These are phyloP conservation scores for Scytalopus superciliaris DNA, from an alignment of 2,113 vertebrate species.

Conservation along the genomic window DNA sequence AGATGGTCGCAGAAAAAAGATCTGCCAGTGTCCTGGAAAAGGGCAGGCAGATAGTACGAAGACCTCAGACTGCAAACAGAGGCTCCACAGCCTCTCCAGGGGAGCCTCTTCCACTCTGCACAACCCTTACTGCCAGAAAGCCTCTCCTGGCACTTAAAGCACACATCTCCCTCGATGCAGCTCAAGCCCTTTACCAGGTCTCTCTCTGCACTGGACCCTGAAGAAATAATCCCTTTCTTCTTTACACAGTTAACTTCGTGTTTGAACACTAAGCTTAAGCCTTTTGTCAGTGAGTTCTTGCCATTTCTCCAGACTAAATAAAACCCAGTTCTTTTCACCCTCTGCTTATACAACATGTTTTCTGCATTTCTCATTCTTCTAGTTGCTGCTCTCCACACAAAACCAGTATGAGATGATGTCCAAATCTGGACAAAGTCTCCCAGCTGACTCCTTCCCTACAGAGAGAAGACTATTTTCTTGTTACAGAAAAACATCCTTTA, in stretches of 20 bases:
- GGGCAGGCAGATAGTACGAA: background rate
- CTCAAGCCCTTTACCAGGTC: background rate
- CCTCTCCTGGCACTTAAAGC: background rate
- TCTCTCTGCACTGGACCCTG: background rate
- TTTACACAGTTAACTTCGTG: background rate
- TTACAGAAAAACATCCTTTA: background rate
- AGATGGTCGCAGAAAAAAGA: rapidly evolving
- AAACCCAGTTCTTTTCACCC: background rate
- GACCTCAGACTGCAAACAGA: background rate
- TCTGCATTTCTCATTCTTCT: background rate
- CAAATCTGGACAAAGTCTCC: background rate
- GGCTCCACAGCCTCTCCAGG: background rate
- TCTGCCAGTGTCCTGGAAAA: background rate
- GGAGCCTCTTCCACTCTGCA: rapidly evolving
- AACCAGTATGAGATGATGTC: background rate
- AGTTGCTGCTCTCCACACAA: background rate
- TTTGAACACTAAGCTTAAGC: background rate
- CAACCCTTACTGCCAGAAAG: background rate
- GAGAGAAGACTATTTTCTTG: background rate
- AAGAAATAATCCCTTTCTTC: background rate
- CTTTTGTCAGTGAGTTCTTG: rapidly evolving
- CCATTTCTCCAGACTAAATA: background rate
- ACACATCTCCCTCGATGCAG: rapidly evolving
- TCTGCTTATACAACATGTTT: rapidly evolving
- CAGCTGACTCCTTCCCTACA: background rate